Base-by-base conservation (phyloP, 2,888 invertebrate genomes). In the Andrena minutula region DNA sequence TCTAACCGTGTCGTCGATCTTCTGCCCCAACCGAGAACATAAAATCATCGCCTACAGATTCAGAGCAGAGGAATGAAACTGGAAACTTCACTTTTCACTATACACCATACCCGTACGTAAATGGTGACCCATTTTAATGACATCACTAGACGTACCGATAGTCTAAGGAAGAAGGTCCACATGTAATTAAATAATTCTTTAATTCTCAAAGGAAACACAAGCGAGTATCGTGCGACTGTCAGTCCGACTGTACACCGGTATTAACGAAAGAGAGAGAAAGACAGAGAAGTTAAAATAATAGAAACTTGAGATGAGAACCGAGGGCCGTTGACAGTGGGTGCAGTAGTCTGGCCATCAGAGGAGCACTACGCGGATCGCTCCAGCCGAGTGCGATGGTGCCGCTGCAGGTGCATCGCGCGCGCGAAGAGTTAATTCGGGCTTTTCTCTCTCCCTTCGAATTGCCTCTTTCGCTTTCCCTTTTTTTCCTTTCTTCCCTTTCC, bases 361-460 rank as follows among this genome's bases (percentile, higher is more conserved):
- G 58, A 58, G 23, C 26, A 23, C 16, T 10, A 28, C 20, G 26
- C n/a, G n/a, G 66, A 61, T 61, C 65, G 76, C 73, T 88, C 87
- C 86, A 83, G 86, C 64, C 72, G 74, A 75, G 71, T 65, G 73
- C 41, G 63, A 60, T 75, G 64, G 51, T 26, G 82, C 81, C 74
- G 83, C 79, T 84, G 88, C 90, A 90, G 89, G 86, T 87, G 89
- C 89, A 85, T 78, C 85, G 79, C 58, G 70, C 77, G 79, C 74
- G 61, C 61, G 64, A 79, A 71, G 68, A 91, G 91, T 91, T 92
- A 92, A 92, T 91, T 92, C 87, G 86, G 90, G 86, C 89, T 87
- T 84, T 81, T 71, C 79, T 86, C 82, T 79, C 83, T 79, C 81
- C 79, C 74, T 81, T 79, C 81, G 76, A 85, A 80, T 77, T 76